A percentile compares a stretch with the other conserved stretches of the same genome.
phyloP scores from a whole-genome alignment of 1,140 invertebrate genomes.

The Hypothenemus hampei region DNA sequence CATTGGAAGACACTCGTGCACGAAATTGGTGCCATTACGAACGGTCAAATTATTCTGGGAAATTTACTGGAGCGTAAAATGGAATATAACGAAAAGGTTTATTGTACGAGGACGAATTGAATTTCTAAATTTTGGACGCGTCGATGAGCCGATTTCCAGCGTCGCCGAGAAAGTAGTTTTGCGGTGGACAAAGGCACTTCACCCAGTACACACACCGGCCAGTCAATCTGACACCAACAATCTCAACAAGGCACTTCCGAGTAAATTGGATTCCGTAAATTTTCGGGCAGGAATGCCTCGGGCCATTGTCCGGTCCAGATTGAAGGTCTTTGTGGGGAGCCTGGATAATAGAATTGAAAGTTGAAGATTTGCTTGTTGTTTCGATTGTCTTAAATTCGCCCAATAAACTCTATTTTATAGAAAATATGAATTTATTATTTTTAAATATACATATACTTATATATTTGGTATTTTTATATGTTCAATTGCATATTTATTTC shows the following conservation, averaged over 20 bases:
- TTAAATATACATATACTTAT: too few species aligned
- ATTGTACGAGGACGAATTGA: background rate
- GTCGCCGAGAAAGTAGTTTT: background rate
- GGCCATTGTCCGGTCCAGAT: constrained; percentile 18
- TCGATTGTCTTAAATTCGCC: too few species aligned
- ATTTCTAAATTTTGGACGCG: background rate
- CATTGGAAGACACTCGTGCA: constrained; percentile 7
- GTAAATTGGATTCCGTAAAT: constrained; percentile 13
- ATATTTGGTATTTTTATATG: too few species aligned
- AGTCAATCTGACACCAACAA: constrained; percentile 17
- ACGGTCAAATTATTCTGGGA: constrained; percentile 3
- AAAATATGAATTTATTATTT: too few species aligned
- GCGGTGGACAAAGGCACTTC: constrained; percentile 8
- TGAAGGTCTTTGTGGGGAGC: constrained; percentile 19
- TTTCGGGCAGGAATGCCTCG: constrained; percentile 12
- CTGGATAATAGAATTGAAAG: too few species aligned
- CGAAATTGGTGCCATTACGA: constrained; percentile 11
- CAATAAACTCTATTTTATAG: too few species aligned
- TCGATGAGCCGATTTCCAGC: background rate
- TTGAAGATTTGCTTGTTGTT: too few species aligned
- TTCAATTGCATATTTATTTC: too few species aligned
- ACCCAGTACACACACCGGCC: too few species aligned
- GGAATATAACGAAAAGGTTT: background rate
- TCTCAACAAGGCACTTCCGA: constrained; percentile 6
- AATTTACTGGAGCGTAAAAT: background rate